Evolutionary conservation across 2,113 vertebrate species (phyloP), one percentile per base, ranked within the genome.

Genomic region (Zapornia atra): DNA sequence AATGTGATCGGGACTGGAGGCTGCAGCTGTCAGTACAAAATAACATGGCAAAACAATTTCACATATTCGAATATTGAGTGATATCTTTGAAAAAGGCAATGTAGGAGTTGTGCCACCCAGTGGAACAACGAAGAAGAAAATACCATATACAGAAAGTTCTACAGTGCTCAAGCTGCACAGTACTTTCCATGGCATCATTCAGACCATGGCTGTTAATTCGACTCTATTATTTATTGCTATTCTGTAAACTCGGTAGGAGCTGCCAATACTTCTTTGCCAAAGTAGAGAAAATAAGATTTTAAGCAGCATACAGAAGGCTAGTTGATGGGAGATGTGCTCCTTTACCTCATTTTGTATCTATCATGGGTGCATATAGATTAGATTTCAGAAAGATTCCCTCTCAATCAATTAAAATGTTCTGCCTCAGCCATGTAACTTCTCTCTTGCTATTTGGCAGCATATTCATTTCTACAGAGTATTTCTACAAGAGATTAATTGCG

Each of bases 41-140:
- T 68, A 79, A 75, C 44, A 78, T 0, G 2, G 80, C 18, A 93
- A 95, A 91, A 93, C 72, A 86, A 69, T 78, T 80, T 75, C 60
- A 80, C 56, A 61, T 91, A 80, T 63, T 81, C 70, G 85, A 80
- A 94, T 92, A 88, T 38, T 84, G 82, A 96, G 59, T 73, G 61
- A 82, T 82, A 92, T 38, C 24, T 86, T 81, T 78, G 73, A 59
- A 88, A 93, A 94, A 94, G 69, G 88, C 53, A 91, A 36, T 66
- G 94, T 83, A 94, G 72, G 59, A 91, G 92, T 94, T 96, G 92
- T 96, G 95, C 96, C 94, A 96, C 96, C 94, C 96, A 94, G 95
- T 95, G 96, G 95, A 97, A 94, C 22, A 95, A 92, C 72, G 76
- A 95, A 72, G 91, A 94, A 93, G 65, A 95, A 94, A 96, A 72